Evolutionary conservation across 2,797 vertebrate genomes (phyloP).

Genomic region (Loris lydekkerianus): DNA sequence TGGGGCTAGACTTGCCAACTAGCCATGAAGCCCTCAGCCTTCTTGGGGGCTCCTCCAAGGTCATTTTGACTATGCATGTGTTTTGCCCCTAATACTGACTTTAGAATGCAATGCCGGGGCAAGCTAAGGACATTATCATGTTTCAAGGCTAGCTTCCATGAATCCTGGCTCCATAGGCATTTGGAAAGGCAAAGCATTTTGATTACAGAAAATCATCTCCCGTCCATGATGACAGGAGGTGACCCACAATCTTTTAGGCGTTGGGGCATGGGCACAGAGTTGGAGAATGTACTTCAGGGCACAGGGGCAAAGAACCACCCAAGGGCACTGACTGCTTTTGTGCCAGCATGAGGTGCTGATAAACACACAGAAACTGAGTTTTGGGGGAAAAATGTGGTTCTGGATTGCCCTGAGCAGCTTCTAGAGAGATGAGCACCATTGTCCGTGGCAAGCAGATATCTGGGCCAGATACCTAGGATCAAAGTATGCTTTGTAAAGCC

Average conservation of each 20-base stretch:
- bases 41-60: accelerated
- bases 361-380: not conserved
- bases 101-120: accelerated
- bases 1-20: accelerated
- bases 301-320: not conserved
- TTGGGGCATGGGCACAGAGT: not conserved
- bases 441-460: not conserved
- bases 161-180: not conserved
- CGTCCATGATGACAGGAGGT: no score
- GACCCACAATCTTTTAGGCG: not conserved
- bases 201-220: not conserved
- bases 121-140: no score
- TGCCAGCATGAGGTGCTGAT: no score
- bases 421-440: not conserved
- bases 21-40: not conserved
- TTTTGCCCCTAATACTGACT: not conserved
- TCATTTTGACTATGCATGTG: not conserved
- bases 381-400: not conserved
- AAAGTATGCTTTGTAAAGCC: not conserved
- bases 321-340: not conserved
- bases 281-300: accelerated
- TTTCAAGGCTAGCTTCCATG: not conserved
- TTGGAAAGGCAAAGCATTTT: not conserved
- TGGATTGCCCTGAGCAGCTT: not conserved
- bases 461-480: not conserved